Base-by-base conservation (phyloP, 2,113 vertebrate genomes). In the Grus americana region DNA sequence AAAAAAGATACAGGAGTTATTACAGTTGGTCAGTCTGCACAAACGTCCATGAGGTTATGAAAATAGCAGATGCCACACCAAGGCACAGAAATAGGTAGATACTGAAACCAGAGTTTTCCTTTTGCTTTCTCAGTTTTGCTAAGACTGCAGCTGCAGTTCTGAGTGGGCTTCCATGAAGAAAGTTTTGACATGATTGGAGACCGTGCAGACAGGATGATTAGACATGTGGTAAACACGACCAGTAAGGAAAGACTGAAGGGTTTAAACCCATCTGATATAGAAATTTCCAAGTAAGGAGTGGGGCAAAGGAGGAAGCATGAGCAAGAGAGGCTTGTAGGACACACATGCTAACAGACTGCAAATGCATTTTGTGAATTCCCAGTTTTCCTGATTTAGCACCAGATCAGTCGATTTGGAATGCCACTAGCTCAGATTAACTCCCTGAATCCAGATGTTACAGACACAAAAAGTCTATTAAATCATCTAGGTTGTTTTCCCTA, bases 361-460 rank as follows among this genome's bases (percentile, higher is more conserved):
- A 9, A 15, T 22, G 36, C 68, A 54, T 32, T 72, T 68, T 34
- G 19, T 70, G 47, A 94, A 49, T 94, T 91, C 61, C 70, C 78
- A 54, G 24, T 87, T 70, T n/a, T 46, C 71, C 71, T 68, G n/a
- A 90, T 79, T 71, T 79, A 94, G 34, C 40, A 86, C 75, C 52
- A 34, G 44, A 68, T 40, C 75, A 76, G 59, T 32, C 65, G 49
- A 68, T 67, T 76, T 49, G 52, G n/a, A 94, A 92, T 54, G 79
- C 67, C 62, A 72, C 49, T 72, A 67, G 70, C 58, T 87, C 44
- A 76, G 26, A 88, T 86, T 86, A 90, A 88, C 55, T 88, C 58
- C 70, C 58, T 47, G 66, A 58, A 67, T 88, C 66, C 66, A 92
- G 79, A 88, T 79, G 65, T 67, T 79, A 88, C 10, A 80, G 44